These are phyloP conservation scores for Nephrotoma appendiculata DNA, from an alignment of 2,888 invertebrate species.

Conservation along the genomic window DNA sequence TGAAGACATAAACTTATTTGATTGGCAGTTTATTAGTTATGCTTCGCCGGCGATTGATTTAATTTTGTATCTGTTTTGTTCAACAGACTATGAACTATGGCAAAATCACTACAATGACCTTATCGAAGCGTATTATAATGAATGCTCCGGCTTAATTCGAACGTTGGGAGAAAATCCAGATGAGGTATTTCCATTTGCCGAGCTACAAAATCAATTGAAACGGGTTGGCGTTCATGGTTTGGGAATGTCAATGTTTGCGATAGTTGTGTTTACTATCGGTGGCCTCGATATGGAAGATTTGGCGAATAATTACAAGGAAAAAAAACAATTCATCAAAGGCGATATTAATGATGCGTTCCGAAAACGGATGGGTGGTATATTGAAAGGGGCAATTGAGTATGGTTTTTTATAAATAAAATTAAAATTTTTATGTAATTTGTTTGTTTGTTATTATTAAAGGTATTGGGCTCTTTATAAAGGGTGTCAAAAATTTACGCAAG, in stretches of 20 bases:
- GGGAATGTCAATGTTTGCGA: background rate
- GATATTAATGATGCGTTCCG: background rate
- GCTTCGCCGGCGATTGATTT: background rate
- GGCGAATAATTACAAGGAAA: background rate
- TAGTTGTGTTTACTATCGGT: background rate
- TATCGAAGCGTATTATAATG: background rate
- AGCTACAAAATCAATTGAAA: background rate
- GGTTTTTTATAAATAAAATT: background rate
- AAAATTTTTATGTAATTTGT: background rate
- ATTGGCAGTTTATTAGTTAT: background rate
- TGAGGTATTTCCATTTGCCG: background rate
- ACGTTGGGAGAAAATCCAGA: background rate
- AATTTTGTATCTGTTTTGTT: background rate
- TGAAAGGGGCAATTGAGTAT: background rate
- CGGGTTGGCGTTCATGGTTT: background rate
- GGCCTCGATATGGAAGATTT: background rate
- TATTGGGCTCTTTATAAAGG: too few relatives aligned
- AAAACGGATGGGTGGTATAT: background rate
- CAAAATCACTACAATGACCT: background rate
- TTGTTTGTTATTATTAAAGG: background rate
- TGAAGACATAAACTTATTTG: background rate
- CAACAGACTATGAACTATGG: background rate
- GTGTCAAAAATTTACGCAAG: too few relatives aligned
- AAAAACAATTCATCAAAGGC: background rate
- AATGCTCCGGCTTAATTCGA: background rate